Percentiles rank a stretch among this genome's conserved stretches.
These are phyloP conservation scores for Dynastes maya DNA, from an alignment of 2,888 invertebrate genomes.

Conservation along the genomic window DNA sequence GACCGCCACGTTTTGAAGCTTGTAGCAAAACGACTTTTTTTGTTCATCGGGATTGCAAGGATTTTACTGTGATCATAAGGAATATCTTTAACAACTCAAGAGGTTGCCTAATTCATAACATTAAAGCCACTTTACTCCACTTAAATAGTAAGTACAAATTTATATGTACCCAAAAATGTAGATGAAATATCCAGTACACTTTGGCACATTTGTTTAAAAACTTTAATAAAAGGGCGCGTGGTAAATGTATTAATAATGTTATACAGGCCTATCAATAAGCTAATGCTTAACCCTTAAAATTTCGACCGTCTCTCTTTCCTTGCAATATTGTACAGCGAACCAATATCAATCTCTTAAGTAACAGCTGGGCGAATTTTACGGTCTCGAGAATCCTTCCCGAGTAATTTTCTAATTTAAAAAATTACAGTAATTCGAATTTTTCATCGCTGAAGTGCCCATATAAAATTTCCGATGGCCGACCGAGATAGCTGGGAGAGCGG, in stretches of 20 bases:
- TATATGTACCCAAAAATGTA: too few species aligned
- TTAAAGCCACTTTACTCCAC: too few species aligned
- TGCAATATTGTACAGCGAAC: conserved; percentile 6
- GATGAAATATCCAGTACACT: too few species aligned
- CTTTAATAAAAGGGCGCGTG: too few species aligned
- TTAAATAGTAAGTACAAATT: too few species aligned
- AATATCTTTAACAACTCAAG: too few species aligned
- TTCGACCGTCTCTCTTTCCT: not conserved
- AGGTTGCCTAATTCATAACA: too few species aligned
- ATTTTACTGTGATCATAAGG: too few species aligned
- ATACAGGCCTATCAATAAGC: not conserved
- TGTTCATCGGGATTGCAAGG: too few species aligned
- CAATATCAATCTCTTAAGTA: conserved; percentile 28
- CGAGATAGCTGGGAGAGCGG: not conserved
- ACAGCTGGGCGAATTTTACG: conserved; percentile 15
- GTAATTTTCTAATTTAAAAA: conserved; percentile 30
- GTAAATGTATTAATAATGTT: not conserved
- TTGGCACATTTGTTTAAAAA: too few species aligned
- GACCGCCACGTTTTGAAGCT: too few species aligned
- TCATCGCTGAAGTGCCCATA: conserved; percentile 1
- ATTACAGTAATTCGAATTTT: conserved; percentile 32
- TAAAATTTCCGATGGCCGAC: conserved; percentile 12
- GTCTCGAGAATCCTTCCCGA: conserved; percentile 13
- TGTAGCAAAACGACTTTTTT: too few species aligned
- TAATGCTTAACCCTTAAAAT: not conserved